Base-by-base conservation (phyloP, 1,140 invertebrate genomes). In the Micrasema minimum region DNA sequence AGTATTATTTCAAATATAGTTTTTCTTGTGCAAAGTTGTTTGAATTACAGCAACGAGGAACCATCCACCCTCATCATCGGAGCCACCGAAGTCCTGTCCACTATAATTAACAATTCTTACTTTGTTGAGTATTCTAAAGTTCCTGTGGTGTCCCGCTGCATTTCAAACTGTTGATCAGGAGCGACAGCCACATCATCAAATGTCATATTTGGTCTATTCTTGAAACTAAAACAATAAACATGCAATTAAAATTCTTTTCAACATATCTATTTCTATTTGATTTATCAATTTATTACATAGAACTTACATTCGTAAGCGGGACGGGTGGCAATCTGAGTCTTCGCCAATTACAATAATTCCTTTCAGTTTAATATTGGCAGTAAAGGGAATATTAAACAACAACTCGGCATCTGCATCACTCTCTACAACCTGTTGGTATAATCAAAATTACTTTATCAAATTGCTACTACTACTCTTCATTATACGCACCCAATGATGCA, bases 391-490 rank as follows among this genome's bases (percentile, higher is more conserved):
- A 81, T 97, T 97, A 79, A 98, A 96, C 0, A 98, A 82, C 4
- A 99, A 83, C 85, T 98, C 96, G 82, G 95, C 92, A 86, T 98
- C 96, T 10, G 88, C 90, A 88, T 98, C 96, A 85, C 96, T 97
- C 85, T 97, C 92, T 0, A 98, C 96, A 88, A 85, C 96, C 93
- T 97, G 80, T 16, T 22, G 16, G 43, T 85, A 76, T 20, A 35
- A 66, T n/a, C n/a, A n/a, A n/a, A n/a, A n/a, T n/a, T n/a, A n/a
- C n/a, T n/a, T n/a, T n/a, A n/a, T n/a, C n/a, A n/a, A n/a, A n/a
- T n/a, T n/a, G n/a, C n/a, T n/a, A n/a, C n/a, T n/a, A n/a, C n/a
- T n/a, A n/a, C n/a, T n/a, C n/a, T n/a, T n/a, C n/a, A n/a, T n/a
- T n/a, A n/a, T n/a, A n/a, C n/a, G n/a, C n/a, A n/a, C n/a, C n/a